A percentile compares a stretch with the other conserved stretches of the same genome.
Evolutionary conservation across 2,113 vertebrate genomes (phyloP).

Genomic region (Drymodes brunneopygia): DNA sequence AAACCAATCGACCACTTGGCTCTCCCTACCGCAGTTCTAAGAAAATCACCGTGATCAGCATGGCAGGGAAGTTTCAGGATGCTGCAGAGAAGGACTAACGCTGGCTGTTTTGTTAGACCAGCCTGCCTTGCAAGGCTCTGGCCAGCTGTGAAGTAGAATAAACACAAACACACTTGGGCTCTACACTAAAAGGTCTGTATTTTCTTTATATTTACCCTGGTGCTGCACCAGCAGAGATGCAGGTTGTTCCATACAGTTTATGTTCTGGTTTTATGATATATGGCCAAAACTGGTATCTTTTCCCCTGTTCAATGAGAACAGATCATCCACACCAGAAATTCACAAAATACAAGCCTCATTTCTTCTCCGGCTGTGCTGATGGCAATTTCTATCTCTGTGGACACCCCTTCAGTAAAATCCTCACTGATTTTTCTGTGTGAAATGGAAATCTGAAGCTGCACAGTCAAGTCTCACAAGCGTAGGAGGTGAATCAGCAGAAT

Average conservation of each 20-base stretch:
- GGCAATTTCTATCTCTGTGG: background rate
- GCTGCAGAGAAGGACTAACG: accelerated
- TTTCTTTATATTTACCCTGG: background rate
- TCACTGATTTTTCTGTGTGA: background rate
- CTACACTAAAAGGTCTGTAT: background rate
- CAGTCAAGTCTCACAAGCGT: background rate
- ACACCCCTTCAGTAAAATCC: background rate
- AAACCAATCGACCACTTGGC: background rate
- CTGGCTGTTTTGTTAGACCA: background rate
- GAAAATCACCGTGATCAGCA: background rate
- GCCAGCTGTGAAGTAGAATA: background rate
- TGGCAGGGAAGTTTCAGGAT: background rate
- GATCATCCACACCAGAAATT: background rate
- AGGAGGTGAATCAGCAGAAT: constrained; percentile 11
- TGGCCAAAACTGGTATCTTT: background rate
- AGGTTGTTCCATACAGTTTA: background rate
- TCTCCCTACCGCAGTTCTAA: background rate
- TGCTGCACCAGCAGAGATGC: background rate
- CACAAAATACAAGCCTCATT: background rate
- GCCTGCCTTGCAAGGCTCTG: background rate
- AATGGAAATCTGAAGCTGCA: background rate
- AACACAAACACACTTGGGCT: background rate
- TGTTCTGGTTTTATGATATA: background rate
- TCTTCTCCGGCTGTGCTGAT: background rate
- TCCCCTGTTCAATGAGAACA: background rate